These are phyloP conservation scores for Osmerus eperlanus DNA, from an alignment of 2,113 vertebrate genomes.

Conservation along the genomic window DNA sequence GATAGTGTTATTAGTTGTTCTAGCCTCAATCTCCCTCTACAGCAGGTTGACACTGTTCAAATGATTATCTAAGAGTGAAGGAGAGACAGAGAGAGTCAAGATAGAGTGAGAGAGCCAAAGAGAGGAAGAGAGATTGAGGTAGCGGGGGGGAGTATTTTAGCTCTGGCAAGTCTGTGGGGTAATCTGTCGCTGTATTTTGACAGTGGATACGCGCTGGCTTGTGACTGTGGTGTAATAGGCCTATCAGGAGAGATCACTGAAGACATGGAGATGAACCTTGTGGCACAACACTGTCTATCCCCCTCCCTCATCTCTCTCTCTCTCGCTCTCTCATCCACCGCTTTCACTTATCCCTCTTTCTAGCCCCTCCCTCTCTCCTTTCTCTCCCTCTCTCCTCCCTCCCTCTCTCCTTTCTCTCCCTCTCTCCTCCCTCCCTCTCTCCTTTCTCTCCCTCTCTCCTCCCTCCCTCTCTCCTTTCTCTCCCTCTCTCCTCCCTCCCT, in stretches of 20 bases:
- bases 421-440: background rate
- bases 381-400: background rate
- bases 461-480: background rate
- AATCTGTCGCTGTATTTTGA: background rate
- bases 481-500: constrained; percentile 7
- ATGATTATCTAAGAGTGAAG: no score
- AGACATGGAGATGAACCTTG: no score
- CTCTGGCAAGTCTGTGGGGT: no score
- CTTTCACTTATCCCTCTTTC: no score
- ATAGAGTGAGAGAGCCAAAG: no score
- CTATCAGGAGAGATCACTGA: no score
- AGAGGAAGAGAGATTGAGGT: no score
- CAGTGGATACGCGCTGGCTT: background rate
- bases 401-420: background rate
- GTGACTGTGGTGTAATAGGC: no score
- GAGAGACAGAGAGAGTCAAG: no score
- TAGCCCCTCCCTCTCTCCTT: background rate
- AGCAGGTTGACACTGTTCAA: no score
- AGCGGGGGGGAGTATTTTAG: no score
- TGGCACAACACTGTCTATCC: background rate
- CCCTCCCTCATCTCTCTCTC: background rate
- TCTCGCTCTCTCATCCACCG: background rate
- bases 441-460: background rate
- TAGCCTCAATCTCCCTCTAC: background rate
- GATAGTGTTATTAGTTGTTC: background rate